Conservation (phyloP, 2,888 invertebrate genomes). For the Anoplius nigerrimus region DNA sequence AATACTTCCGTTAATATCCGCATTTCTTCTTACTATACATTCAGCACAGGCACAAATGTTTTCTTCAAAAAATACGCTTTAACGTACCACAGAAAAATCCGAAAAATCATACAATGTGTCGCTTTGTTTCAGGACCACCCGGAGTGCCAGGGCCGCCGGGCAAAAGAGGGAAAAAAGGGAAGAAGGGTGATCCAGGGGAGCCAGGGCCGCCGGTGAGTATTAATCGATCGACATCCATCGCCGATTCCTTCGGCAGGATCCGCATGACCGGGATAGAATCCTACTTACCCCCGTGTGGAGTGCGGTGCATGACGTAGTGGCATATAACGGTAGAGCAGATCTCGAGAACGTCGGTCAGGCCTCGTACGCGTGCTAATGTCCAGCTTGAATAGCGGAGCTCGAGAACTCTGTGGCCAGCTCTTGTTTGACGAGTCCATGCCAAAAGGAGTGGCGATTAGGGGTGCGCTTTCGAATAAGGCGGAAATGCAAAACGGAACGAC, state of each 20-base stretch:
- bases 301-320: slow-evolving; percentile 42
- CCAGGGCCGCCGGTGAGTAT: slow-evolving; percentile 85
- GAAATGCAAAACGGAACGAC: no score
- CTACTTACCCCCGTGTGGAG: slow-evolving; percentile 32
- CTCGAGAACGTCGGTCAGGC: slow-evolving; percentile 12
- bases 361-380: slow-evolving; percentile 18
- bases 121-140: slow-evolving; percentile 78
- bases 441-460: no score
- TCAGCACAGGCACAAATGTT: no score
- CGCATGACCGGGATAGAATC: slow-evolving; percentile 36
- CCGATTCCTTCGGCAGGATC: slow-evolving; percentile 15
- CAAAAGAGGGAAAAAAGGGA: slow-evolving; percentile 92
- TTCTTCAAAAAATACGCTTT: no score
- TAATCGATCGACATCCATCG: no score
- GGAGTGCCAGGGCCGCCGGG: slow-evolving; percentile 91
- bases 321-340: slow-evolving; percentile 30
- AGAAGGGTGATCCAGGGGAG: slow-evolving; percentile 91
- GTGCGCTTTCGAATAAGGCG: no score
- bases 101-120: background rate
- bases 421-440: no score
- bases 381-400: no score
- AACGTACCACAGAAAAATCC: no score
- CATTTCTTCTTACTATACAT: no score
- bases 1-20: no score
- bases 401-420: no score